These are phyloP conservation scores for Phataginus tricuspis DNA, from an alignment of 2,797 vertebrate genomes.

Conservation along the genomic window DNA sequence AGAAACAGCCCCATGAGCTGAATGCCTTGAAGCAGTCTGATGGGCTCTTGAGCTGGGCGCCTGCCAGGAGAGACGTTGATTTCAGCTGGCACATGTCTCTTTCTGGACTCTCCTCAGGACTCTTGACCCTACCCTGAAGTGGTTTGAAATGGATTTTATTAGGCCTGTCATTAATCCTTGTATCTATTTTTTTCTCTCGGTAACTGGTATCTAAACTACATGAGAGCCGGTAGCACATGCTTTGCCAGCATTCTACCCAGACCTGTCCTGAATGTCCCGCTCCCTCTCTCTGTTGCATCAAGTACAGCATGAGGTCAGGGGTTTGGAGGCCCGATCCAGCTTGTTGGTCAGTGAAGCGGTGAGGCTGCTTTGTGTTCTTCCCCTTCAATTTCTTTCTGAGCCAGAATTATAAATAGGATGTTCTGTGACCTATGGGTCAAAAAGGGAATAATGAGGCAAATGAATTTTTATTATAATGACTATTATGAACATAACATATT, in stretches of 20 bases:
- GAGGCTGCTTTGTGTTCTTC: not conserved
- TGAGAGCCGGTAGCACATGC: not conserved
- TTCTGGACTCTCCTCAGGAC: not conserved
- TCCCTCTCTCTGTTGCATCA: not conserved
- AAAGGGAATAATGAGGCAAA: constrained; percentile 56
- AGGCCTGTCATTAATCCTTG: not conserved
- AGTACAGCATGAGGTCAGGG: constrained; percentile 14
- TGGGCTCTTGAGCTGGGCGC: not conserved
- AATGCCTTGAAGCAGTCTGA: not conserved
- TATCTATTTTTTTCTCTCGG: not conserved
- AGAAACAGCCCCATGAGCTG: not conserved
- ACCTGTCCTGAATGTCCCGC: not conserved
- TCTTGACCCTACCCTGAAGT: not conserved
- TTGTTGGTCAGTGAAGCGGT: constrained; percentile 9
- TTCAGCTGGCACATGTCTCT: constrained; percentile 14
- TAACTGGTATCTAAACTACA: not conserved
- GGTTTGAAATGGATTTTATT: constrained; percentile 55
- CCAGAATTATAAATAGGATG: constrained; percentile 61
- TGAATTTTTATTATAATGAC: constrained; percentile 65
- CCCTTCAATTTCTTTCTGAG: constrained; percentile 43
- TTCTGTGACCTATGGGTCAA: constrained; percentile 48
- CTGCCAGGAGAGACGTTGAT: constrained; percentile 10
- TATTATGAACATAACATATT: constrained; percentile 47
- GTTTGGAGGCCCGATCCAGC: not conserved
- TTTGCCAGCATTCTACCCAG: not conserved